Conservation (phyloP, 1,140 invertebrate genomes). For the Ceratina calcarata region DNA sequence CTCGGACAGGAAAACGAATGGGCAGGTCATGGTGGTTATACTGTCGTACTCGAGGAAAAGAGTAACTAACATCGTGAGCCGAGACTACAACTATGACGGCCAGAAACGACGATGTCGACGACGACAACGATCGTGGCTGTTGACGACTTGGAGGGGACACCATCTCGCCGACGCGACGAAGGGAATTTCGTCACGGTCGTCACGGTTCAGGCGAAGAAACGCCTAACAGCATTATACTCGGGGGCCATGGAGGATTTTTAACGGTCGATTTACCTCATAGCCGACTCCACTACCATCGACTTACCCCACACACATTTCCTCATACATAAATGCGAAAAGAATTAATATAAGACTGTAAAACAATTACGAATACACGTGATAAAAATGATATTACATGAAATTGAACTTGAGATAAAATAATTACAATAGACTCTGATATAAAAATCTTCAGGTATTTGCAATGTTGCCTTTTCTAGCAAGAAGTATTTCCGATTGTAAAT, state of each 20-base stretch:
- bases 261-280: constrained; percentile 77
- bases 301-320: background rate
- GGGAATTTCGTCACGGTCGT: constrained; percentile 62
- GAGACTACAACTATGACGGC: background rate
- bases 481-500: no score
- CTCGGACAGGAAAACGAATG: constrained; percentile 58
- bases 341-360: no score
- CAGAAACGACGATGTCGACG: constrained; percentile 10
- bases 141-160: background rate
- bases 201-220: constrained; percentile 56
- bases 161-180: constrained; percentile 43
- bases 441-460: no score
- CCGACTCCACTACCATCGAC: background rate
- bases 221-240: constrained; percentile 78
- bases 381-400: no score
- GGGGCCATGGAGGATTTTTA: constrained; percentile 74
- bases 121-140: background rate
- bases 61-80: background rate
- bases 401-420: no score
- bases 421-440: no score
- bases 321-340: no score
- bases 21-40: constrained; percentile 37
- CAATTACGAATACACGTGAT: no score
- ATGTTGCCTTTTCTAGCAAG: no score
- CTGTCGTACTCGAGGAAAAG: constrained; percentile 18